Conservation (phyloP, 35 echinoderm and acorn worm species). For the Lytechinus variegatus region DNA sequence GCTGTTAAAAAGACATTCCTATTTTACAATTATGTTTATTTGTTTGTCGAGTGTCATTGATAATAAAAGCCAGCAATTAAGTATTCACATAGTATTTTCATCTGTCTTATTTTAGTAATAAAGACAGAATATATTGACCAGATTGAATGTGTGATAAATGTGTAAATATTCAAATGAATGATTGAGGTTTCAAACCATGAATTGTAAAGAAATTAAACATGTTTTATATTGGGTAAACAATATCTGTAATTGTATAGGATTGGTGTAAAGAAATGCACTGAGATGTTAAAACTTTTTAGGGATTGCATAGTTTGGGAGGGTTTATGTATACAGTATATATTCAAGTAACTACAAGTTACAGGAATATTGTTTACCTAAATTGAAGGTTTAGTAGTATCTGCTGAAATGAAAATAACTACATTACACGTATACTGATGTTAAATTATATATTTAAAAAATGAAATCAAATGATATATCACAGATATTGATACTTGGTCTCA, state of each 20-base stretch:
- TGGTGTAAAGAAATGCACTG: background rate
- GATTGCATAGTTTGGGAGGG: no score
- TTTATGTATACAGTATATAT: no score
- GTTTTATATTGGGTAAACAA: background rate
- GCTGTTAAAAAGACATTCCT: background rate
- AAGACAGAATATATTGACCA: background rate
- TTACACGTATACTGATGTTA: no score
- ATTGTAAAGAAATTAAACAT: background rate
- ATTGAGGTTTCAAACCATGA: background rate
- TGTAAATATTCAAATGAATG: background rate
- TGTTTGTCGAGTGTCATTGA: background rate
- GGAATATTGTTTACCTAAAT: no score
- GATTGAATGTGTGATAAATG: background rate
- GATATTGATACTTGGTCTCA: no score
- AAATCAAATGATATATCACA: no score
- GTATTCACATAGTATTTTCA: background rate
- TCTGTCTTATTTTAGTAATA: background rate
- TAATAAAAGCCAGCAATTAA: constrained; percentile 1
- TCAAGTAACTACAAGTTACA: no score
- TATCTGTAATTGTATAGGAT: background rate
- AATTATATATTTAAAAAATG: no score
- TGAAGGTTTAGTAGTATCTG: no score
- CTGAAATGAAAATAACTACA: no score
- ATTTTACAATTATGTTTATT: background rate
- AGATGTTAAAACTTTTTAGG: background rate